Base-by-base conservation (phyloP, 2,888 invertebrate genomes). In the Proisotoma minuta region DNA sequence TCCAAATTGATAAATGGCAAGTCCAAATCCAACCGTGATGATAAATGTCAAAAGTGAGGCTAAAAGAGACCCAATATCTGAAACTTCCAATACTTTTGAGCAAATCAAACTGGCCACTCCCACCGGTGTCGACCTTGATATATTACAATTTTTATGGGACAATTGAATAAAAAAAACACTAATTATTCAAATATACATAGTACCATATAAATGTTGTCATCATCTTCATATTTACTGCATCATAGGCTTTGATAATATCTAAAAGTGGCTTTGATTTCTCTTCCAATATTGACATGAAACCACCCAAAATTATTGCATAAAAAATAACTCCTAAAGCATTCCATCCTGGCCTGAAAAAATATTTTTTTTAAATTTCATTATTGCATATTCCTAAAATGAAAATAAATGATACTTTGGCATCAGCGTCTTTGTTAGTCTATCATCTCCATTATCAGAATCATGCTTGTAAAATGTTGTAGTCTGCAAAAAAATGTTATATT, bases 121-220 rank as follows among this genome's bases (percentile, higher is more conserved):
- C 20, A 91, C 75, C 0, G 91, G 91, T 1, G 91, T 91, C 71
- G 89, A 82, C 82, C 83, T 83, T 75, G 20, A 40, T n/a, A n/a
- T n/a, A n/a, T n/a, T n/a, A n/a, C n/a, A n/a, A n/a, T n/a, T n/a
- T n/a, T n/a, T n/a, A n/a, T n/a, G n/a, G n/a, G 34, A 10, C 34
- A 34, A 34, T 34, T 15, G 34, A 40, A 39, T 12, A 22, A 48
- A 22, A 22, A 20, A 23, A 15, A 40, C 15, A 56, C 15, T 10
- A 18, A 22, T 24, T 15, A 8, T 26, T 51, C 49, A 4, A 22
- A 40, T 48, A 15, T 24, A 4, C 5, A 15, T 47, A 15, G 12
- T 51, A 84, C 92, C 91, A 92, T 87, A 94, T 92, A 10, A 92
- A 88, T n/a, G 88, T 87, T n/a, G 88, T 87, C 52, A 93, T 91